These are phyloP conservation scores for Acyrthosiphon pisum DNA, from an alignment of 1,140 invertebrate genomes.

Conservation along the genomic window DNA sequence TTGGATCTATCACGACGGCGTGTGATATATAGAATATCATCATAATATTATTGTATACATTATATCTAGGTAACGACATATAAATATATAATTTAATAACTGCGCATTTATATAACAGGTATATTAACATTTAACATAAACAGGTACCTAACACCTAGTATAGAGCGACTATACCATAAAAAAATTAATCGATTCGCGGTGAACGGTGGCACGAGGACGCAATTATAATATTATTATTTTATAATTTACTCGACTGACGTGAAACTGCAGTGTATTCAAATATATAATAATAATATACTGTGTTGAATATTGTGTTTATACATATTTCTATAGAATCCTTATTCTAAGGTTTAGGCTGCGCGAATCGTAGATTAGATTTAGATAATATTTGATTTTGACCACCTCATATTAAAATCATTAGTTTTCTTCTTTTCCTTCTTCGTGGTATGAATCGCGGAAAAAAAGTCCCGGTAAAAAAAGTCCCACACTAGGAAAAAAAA, in stretches of 20 bases:
- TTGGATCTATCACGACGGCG: neutral
- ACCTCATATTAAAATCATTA: neutral
- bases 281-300: neutral
- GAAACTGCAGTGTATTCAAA: neutral
- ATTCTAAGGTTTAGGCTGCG: neutral
- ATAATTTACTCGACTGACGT: neutral
- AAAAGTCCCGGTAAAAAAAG: too few relatives aligned
- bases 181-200: neutral
- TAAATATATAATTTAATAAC: neutral
- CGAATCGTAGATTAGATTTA: neutral
- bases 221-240: neutral
- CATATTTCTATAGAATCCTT: neutral
- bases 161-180: neutral
- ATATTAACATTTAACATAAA: too few relatives aligned
- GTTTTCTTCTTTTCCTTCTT: neutral
- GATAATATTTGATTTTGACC: neutral
- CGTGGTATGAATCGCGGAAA: too few relatives aligned
- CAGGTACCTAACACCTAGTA: neutral
- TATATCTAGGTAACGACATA: too few relatives aligned
- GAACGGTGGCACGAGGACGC: neutral
- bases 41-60: neutral
- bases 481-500: too few relatives aligned
- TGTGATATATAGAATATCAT: neutral
- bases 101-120: neutral
- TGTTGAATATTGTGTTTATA: too few relatives aligned